Evolutionary conservation across 2,888 invertebrate species (phyloP), one percentile per base, ranked within the genome.

Genomic region (Hydroisotoma schaefferi): DNA sequence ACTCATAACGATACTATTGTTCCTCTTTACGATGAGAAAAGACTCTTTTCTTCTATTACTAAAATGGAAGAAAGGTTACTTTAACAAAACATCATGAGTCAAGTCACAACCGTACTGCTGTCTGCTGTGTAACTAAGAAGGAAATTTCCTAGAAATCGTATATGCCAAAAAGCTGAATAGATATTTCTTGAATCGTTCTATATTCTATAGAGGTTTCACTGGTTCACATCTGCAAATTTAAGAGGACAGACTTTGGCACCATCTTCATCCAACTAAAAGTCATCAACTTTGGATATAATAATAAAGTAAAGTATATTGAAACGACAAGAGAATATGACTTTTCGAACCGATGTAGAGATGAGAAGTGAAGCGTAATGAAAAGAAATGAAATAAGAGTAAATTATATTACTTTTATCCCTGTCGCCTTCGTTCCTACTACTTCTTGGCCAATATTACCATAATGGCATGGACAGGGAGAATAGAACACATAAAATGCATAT

Each of bases 391-490:
- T 52, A 52, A 52, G 51, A 37, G 37, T 52, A 33, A 52, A 52
- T 52, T 52, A 52, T 52, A 33, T 18, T 52, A 52, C 37, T 49
- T 29, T 33, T 29, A 27, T 49, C 49, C 29, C 12, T 15, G 27
- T 52, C 51, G 49, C 51, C 51, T 22, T 52, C 51, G 23, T n/a
- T n/a, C n/a, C n/a, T n/a, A n/a, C n/a, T n/a, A n/a, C n/a, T n/a
- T n/a, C n/a, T n/a, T n/a, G n/a, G n/a, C n/a, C n/a, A 20, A 52
- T 52, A 52, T 52, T 52, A 52, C 37, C 51, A 52, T 52, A 52
- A 52, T 33, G 37, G 29, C 23, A 52, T 52, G 23, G 51, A n/a
- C 51, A 22, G n/a, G 8, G 8, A 52, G 4, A 49, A 22, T 26
- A 23, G 51, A 29, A 52, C 37, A 52, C 37, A 52, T 52, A 23